Evolutionary conservation across 1,140 invertebrate genomes (phyloP).

Genomic region (Phenacoccus solenopsis): DNA sequence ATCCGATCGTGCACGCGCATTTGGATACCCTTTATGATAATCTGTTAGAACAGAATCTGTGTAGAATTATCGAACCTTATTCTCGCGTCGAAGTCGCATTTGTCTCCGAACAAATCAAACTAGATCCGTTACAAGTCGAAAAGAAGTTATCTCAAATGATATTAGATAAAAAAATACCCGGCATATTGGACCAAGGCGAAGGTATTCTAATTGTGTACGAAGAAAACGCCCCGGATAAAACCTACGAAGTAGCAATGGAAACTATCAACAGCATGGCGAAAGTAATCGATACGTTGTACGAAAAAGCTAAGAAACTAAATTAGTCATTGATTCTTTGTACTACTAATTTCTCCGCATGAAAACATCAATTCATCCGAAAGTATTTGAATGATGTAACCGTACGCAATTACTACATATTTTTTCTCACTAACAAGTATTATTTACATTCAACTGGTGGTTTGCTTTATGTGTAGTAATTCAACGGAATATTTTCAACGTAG

Average conservation of each 20-base stretch:
- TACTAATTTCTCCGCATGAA: not conserved
- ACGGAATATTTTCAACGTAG: too few species aligned
- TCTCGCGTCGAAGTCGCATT: slow-evolving; percentile 81
- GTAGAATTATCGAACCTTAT: slow-evolving; percentile 97
- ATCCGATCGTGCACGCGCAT: slow-evolving; percentile 92
- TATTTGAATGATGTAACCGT: too few species aligned
- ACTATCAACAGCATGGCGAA: slow-evolving; percentile 98
- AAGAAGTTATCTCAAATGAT: slow-evolving; percentile 99
- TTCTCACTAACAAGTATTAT: too few species aligned
- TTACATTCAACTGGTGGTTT: too few species aligned
- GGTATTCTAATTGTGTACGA: slow-evolving; percentile 96
- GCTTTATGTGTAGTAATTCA: too few species aligned
- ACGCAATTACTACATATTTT: too few species aligned
- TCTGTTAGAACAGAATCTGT: slow-evolving; percentile 98
- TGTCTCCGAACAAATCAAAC: slow-evolving; percentile 67
- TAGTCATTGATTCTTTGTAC: slow-evolving; percentile 43
- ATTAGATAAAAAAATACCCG: slow-evolving; percentile 92
- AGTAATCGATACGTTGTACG: slow-evolving; percentile 95
- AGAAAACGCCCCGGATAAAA: slow-evolving; percentile 85
- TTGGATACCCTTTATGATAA: slow-evolving; percentile 93
- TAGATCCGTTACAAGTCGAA: slow-evolving; percentile 83
- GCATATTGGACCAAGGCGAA: slow-evolving; percentile 95
- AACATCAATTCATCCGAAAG: not conserved
- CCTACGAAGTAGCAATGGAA: slow-evolving; percentile 91
- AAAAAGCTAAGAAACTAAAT: slow-evolving; percentile 95